Conservation (phyloP, 1,140 invertebrate genomes). For the Heliconius nattereri region DNA sequence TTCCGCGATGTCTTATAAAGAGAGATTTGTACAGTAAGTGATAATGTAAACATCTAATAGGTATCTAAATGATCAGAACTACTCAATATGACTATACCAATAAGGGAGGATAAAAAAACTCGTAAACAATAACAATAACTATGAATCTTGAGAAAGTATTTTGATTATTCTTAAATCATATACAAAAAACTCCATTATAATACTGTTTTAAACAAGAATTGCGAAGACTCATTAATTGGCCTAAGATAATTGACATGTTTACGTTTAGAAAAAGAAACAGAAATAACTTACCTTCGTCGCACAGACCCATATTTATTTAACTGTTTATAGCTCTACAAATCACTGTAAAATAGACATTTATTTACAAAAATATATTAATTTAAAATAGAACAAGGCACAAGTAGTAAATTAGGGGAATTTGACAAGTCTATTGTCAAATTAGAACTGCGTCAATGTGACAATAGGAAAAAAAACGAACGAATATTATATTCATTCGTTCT, state of each 20-base stretch:
- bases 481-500: not conserved
- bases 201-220: conserved; percentile 28
- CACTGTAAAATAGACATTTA: conserved; percentile 28
- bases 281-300: conserved; percentile 66
- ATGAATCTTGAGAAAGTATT: not conserved
- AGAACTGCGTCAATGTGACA: conserved; percentile 28
- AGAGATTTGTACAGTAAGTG: not conserved
- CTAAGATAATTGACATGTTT: conserved; percentile 68
- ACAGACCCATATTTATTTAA: conserved; percentile 61
- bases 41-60: not conserved
- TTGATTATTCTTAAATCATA: not conserved
- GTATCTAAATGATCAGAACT: not conserved
- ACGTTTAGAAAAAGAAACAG: conserved; percentile 39
- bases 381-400: conserved; percentile 22
- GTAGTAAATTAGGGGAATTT: conserved; percentile 26
- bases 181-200: not conserved
- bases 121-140: not conserved
- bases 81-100: not conserved
- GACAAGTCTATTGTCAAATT: conserved; percentile 19
- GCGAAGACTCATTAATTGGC: conserved; percentile 44
- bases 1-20: conserved; percentile 50
- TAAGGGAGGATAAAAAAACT: not conserved
- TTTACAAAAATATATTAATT: conserved; percentile 23
- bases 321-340: conserved; percentile 1
- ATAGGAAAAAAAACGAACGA: conserved; percentile 18